These are phyloP conservation scores for Drosophila macrospina DNA, from an alignment of 2,888 invertebrate species.

Conservation along the genomic window DNA sequence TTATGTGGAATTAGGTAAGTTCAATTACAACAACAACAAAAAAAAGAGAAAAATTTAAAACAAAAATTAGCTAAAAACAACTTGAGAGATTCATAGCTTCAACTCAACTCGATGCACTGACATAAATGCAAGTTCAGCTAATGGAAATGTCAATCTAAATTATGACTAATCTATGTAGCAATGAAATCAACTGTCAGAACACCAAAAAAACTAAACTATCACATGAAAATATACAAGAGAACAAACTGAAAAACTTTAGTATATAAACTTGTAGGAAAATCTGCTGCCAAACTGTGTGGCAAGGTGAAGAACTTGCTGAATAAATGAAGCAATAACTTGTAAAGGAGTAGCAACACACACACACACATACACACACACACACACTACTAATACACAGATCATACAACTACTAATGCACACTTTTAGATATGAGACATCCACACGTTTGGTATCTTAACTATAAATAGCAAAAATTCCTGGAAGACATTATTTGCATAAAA, in stretches of 20 bases:
- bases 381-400: not conserved
- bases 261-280: slow-evolving; percentile 33
- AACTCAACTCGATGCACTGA: too few species aligned
- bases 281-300: not conserved
- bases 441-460: slow-evolving; percentile 80
- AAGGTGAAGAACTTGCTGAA: slow-evolving; percentile 52
- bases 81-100: not conserved
- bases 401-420: slow-evolving; percentile 62
- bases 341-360: slow-evolving; percentile 40
- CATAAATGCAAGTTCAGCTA: slow-evolving; percentile 85
- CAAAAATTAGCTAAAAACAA: not conserved
- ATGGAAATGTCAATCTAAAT: slow-evolving; percentile 64
- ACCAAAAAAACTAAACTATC: too few species aligned
- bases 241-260: too few species aligned
- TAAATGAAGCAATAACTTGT: slow-evolving; percentile 80
- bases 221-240: too few species aligned
- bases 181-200: slow-evolving; percentile 62
- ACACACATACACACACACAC: slow-evolving; percentile 14
- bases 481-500: slow-evolving; percentile 81
- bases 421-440: slow-evolving; percentile 73
- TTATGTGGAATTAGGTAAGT: slow-evolving; percentile 96
- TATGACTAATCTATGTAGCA: slow-evolving; percentile 43
- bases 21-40: too few species aligned
- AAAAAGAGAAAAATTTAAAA: not conserved
- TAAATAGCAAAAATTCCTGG: slow-evolving; percentile 80